Evolutionary conservation across 2,888 invertebrate species (phyloP).

Genomic region (Magallana nippona): DNA sequence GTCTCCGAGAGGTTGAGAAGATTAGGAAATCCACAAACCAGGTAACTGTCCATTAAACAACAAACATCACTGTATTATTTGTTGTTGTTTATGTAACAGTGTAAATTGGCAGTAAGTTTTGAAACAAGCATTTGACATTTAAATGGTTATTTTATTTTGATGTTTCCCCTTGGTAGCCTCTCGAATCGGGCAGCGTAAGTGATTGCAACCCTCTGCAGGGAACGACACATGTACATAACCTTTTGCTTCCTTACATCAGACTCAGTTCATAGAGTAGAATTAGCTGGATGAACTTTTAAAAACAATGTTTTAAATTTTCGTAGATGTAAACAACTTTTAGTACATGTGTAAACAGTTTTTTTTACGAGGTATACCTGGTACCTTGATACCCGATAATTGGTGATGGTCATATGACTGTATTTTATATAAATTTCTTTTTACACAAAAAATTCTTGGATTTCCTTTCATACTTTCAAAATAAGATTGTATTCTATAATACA

Average conservation of each 20-base stretch:
- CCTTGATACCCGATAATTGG: not conserved
- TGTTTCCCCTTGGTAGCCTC: slow-evolving; percentile 20
- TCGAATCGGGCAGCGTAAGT: slow-evolving; percentile 6
- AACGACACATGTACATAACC: not conserved
- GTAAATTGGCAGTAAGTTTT: too few species aligned
- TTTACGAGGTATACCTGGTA: not conserved
- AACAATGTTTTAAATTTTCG: not conserved
- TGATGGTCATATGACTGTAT: not conserved
- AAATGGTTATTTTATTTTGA: not conserved
- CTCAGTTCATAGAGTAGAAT: not conserved
- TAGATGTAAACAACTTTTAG: not conserved
- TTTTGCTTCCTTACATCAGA: not conserved
- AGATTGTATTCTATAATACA: too few species aligned
- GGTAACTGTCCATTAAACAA: slow-evolving; percentile 47
- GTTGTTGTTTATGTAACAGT: too few species aligned
- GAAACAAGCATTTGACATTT: too few species aligned
- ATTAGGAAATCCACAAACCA: slow-evolving; percentile 65
- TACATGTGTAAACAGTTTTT: not conserved
- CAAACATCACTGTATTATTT: too few species aligned
- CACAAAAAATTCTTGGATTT: too few species aligned
- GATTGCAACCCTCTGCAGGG: not conserved
- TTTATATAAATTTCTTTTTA: not conserved
- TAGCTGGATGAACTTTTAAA: not conserved
- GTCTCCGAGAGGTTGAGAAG: slow-evolving; percentile 67
- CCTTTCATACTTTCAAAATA: too few species aligned